These are phyloP conservation scores for Drosophila sulfurigaster DNA, from an alignment of 1,140 invertebrate genomes.

Conservation along the genomic window DNA sequence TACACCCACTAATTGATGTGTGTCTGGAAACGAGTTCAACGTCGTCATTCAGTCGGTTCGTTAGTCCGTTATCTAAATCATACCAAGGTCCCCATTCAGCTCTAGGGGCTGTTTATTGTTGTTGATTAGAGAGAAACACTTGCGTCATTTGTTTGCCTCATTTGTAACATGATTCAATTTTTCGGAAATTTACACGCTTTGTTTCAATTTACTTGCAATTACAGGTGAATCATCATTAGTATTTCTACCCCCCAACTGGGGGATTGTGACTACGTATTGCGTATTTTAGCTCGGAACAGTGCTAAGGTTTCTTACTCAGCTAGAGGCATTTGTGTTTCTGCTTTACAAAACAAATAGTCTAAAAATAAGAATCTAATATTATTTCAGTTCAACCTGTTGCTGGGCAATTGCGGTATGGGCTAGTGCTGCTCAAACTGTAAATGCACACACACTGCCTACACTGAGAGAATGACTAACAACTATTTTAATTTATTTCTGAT, in stretches of 20 bases:
- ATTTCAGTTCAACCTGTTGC: constrained; percentile 30
- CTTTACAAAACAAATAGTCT: constrained; percentile 9
- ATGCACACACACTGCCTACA: background rate
- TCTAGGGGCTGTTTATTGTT: constrained; percentile 16
- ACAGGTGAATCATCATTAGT: constrained; percentile 23
- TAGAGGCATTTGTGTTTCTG: background rate
- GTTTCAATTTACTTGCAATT: constrained; percentile 4
- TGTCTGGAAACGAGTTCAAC: constrained; percentile 4
- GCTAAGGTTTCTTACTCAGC: constrained; percentile 28
- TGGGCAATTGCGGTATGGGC: constrained; percentile 1
- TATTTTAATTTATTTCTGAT: background rate
- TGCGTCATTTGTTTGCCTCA: constrained; percentile 47
- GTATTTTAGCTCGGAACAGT: background rate
- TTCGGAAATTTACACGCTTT: constrained; percentile 16
- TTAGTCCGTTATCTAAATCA: constrained; percentile 46
- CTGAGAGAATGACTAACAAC: too few species aligned
- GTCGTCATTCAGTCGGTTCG: constrained; percentile 7
- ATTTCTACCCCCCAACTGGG: background rate
- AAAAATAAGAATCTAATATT: constrained; percentile 36
- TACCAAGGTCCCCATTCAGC: constrained; percentile 8
- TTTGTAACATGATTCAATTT: constrained; percentile 61
- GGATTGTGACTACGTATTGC: too few species aligned
- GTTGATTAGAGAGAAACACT: background rate
- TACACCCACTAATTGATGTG: constrained; percentile 7
- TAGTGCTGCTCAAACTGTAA: constrained; percentile 8